A percentile compares a stretch with the other conserved stretches of the same genome.
Evolutionary conservation across 2,888 invertebrate species (phyloP).

Genomic region (Amblyteles armatorius): DNA sequence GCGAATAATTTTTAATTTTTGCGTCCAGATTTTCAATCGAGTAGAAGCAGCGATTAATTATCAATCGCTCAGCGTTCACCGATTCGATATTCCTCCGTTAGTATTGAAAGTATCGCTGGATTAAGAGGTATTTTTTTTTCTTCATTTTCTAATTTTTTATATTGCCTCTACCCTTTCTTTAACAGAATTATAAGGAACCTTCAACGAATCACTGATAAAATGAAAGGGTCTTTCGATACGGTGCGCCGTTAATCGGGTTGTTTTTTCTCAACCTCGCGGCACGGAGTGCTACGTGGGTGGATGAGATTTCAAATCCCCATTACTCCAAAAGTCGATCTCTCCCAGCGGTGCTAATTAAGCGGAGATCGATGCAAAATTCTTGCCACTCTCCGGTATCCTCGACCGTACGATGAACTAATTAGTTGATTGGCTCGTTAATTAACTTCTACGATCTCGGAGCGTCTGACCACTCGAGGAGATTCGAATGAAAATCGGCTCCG

Average conservation of each 20-base stretch:
- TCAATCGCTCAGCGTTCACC: conserved; percentile 28
- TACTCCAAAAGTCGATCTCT: conserved; percentile 1
- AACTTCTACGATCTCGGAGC: not conserved
- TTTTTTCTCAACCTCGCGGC: not conserved
- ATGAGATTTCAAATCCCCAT: conserved; percentile 19
- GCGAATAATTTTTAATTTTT: not conserved
- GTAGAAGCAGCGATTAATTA: not conserved
- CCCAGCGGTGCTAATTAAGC: conserved; percentile 28
- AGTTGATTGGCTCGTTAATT: conserved; percentile 66
- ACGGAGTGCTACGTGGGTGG: not conserved
- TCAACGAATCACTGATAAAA: conserved; percentile 14
- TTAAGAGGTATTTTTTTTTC: conserved; percentile 33
- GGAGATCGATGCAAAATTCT: conserved; percentile 26
- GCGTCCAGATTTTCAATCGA: not conserved
- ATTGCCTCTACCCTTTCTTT: not conserved
- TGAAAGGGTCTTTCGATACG: not conserved
- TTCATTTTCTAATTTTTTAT: not conserved
- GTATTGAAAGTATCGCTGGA: conserved; percentile 37
- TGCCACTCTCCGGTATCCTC: not conserved
- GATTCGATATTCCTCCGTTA: conserved; percentile 40
- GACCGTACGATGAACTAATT: conserved; percentile 53
- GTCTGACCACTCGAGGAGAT: not conserved
- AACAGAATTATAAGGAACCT: conserved; percentile 36
- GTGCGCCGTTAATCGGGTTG: conserved; percentile 10
- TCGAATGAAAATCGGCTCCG: not conserved